phyloP scores from a whole-genome alignment of 2,113 vertebrate genomes.

The Oryzias woworae region DNA sequence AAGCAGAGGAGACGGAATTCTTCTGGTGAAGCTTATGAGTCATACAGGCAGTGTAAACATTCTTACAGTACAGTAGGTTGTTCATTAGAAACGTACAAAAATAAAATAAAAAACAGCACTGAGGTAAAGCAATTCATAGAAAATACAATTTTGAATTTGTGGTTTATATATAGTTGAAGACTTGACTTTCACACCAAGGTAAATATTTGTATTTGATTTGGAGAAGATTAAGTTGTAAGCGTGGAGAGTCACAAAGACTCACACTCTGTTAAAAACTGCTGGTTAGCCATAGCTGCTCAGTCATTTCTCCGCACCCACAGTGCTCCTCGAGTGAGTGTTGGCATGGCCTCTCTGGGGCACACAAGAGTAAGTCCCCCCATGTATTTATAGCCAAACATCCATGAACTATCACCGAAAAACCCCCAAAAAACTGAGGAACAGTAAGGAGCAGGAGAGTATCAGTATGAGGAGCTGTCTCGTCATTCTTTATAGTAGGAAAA shows the following conservation, averaged over 20 bases:
- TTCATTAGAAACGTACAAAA: too few relatives aligned
- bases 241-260: slow-evolving; percentile 30
- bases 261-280: slow-evolving; percentile 56
- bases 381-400: slow-evolving; percentile 29
- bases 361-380: slow-evolving; percentile 58
- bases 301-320: slow-evolving; percentile 59
- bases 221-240: slow-evolving; percentile 30
- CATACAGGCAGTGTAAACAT: slow-evolving; percentile 1
- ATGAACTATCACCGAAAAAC: slow-evolving; percentile 7
- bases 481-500: not conserved
- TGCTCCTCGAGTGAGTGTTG: slow-evolving; percentile 69
- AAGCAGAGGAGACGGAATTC: slow-evolving; percentile 32
- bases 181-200: too few relatives aligned
- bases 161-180: too few relatives aligned
- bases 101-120: too few relatives aligned
- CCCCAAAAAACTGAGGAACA: slow-evolving; percentile 11
- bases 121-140: too few relatives aligned
- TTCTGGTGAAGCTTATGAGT: slow-evolving; percentile 22
- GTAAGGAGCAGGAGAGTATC: slow-evolving; percentile 4
- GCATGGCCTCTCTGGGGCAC: slow-evolving; percentile 66
- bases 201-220: slow-evolving; percentile 46
- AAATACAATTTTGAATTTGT: too few relatives aligned
- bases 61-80: too few relatives aligned
- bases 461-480: not conserved
- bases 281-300: slow-evolving; percentile 58